Evolutionary conservation across 1,140 invertebrate genomes (phyloP).

Genomic region (Rhagoletis pomonella): DNA sequence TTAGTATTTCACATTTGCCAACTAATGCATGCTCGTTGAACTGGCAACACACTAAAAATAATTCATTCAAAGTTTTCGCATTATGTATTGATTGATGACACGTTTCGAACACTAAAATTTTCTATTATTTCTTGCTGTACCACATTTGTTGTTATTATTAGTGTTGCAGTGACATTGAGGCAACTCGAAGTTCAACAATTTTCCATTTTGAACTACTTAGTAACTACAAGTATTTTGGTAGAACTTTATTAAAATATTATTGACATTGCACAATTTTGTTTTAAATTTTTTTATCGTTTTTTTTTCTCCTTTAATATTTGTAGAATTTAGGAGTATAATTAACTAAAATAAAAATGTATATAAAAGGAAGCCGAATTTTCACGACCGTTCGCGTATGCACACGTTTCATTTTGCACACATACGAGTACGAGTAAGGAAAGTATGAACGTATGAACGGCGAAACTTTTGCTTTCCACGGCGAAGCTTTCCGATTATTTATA

Average conservation of each 20-base stretch:
- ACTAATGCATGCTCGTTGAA: conserved; percentile 3
- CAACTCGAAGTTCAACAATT: conserved; percentile 9
- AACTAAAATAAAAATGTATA: conserved; percentile 47
- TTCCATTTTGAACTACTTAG: neutral
- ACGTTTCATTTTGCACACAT: conserved; percentile 41
- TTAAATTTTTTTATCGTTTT: neutral
- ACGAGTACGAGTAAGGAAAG: conserved; percentile 8
- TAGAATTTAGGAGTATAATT: conserved; percentile 1
- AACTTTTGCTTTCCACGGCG: conserved; percentile 42
- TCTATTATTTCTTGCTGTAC: neutral
- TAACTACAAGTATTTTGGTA: neutral
- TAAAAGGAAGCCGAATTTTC: conserved; percentile 50
- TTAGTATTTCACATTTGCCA: neutral
- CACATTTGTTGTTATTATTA: neutral
- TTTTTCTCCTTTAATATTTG: conserved; percentile 1
- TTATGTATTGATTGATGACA: conserved; percentile 34
- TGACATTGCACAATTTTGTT: conserved; percentile 41
- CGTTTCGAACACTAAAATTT: conserved; percentile 26
- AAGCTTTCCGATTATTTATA: conserved; percentile 34
- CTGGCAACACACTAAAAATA: neutral
- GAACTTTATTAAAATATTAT: conserved; percentile 20
- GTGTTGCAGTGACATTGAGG: conserved; percentile 5
- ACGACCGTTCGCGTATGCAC: conserved; percentile 47
- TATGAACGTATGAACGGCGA: neutral
- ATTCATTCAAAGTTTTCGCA: neutral